phyloP scores from a whole-genome alignment of 2,797 vertebrate species.

The Vultur gryphus region DNA sequence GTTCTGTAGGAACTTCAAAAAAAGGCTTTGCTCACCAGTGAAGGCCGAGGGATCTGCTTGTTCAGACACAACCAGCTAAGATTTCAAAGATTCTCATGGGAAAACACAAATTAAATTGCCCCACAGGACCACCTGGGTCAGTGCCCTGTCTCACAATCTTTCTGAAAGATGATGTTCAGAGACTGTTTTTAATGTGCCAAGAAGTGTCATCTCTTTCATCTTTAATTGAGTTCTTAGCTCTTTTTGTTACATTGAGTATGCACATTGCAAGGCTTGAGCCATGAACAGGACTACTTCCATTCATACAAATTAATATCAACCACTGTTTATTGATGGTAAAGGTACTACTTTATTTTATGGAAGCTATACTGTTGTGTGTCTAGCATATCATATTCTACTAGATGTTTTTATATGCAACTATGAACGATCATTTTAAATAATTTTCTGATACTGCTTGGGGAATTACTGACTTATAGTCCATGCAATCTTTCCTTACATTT shows the following conservation, averaged over 20 bases:
- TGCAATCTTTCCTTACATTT: neutral
- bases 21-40: neutral
- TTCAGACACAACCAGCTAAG: neutral
- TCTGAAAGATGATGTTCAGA: neutral
- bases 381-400: neutral
- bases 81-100: neutral
- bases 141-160: neutral
- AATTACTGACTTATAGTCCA: neutral
- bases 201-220: neutral
- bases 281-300: neutral
- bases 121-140: neutral
- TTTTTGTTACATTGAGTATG: neutral
- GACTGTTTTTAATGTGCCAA: neutral
- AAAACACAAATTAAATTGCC: neutral
- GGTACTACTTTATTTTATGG: neutral
- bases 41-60: neutral
- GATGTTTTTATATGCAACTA: neutral
- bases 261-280: neutral
- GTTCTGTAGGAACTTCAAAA: neutral
- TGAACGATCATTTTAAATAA: neutral
- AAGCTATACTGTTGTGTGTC: neutral
- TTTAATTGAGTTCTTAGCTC: neutral
- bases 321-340: neutral
- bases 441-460: neutral
- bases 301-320: neutral